phyloP scores from a whole-genome alignment of 2,888 invertebrate species.

The Netelia melanura region DNA sequence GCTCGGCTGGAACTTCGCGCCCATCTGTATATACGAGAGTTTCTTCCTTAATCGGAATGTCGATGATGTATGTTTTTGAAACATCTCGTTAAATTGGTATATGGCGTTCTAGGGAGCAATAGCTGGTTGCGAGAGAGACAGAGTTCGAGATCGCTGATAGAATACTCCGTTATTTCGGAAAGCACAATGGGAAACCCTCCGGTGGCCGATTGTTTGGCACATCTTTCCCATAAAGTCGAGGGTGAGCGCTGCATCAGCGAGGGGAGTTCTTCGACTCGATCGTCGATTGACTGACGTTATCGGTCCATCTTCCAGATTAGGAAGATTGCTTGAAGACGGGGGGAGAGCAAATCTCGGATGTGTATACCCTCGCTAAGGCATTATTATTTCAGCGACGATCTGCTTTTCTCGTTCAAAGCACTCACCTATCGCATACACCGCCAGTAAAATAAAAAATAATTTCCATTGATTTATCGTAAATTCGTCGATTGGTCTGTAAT shows the following conservation, averaged over 20 bases:
- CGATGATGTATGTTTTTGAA: constrained; percentile 51
- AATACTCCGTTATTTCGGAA: constrained; percentile 76
- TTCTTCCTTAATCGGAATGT: constrained; percentile 19
- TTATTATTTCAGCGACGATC: constrained; percentile 25
- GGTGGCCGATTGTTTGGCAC: constrained; percentile 80
- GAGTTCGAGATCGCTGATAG: background rate
- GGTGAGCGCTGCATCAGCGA: constrained; percentile 42
- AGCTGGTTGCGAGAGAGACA: constrained; percentile 1
- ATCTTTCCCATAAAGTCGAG: constrained; percentile 78
- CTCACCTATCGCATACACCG: background rate
- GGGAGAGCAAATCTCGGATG: constrained; percentile 38
- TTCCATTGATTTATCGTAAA: background rate
- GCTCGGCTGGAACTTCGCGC: background rate
- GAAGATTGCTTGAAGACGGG: constrained; percentile 77
- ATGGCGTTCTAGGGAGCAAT: constrained; percentile 15
- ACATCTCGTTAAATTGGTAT: constrained; percentile 45
- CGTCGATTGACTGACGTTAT: constrained; percentile 84
- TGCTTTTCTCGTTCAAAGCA: background rate
- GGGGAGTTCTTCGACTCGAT: constrained; percentile 76
- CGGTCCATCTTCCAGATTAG: constrained; percentile 82
- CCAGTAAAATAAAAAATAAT: background rate
- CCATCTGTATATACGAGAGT: background rate
- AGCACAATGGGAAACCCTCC: constrained; percentile 76
- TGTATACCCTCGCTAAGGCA: constrained; percentile 5
- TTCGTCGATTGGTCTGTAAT: background rate